Conservation (phyloP, 1,140 invertebrate species). For the Diorhabda elongata region DNA sequence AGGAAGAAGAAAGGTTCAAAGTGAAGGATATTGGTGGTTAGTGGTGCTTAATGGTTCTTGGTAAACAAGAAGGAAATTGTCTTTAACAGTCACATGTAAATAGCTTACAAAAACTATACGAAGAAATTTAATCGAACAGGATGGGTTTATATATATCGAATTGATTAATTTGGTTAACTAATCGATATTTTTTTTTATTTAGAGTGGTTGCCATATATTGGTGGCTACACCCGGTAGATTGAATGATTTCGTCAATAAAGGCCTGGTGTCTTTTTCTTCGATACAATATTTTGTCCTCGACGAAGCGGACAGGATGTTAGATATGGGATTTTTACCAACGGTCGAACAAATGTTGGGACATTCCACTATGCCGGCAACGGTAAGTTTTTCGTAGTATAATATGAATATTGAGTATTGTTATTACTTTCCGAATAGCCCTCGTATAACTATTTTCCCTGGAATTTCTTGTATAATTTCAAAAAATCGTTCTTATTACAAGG, state of each 20-base stretch:
- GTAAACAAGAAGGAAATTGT: no score
- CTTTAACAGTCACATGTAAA: no score
- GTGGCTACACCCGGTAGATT: constrained; percentile 93
- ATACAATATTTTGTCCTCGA: constrained; percentile 84
- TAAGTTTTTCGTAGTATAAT: constrained; percentile 42
- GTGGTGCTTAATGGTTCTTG: no score
- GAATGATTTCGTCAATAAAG: constrained; percentile 76
- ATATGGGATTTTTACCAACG: constrained; percentile 80
- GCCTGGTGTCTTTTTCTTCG: constrained; percentile 67
- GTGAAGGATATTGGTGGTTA: no score
- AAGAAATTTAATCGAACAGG: no score
- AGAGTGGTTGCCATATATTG: constrained; percentile 82
- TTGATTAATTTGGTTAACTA: no score
- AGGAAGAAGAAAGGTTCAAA: no score
- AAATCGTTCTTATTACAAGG: no score
- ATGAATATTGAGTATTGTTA: neutral
- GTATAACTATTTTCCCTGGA: neutral
- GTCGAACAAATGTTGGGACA: constrained; percentile 74
- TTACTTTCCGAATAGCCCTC: neutral
- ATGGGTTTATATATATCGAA: no score
- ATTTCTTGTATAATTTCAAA: no score
- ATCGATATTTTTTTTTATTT: constrained; percentile 23
- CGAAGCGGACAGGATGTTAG: constrained; percentile 95
- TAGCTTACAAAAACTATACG: no score
- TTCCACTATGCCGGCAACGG: constrained; percentile 65